phyloP scores from a whole-genome alignment of 2,113 vertebrate species.

The Anoplopoma fimbria region DNA sequence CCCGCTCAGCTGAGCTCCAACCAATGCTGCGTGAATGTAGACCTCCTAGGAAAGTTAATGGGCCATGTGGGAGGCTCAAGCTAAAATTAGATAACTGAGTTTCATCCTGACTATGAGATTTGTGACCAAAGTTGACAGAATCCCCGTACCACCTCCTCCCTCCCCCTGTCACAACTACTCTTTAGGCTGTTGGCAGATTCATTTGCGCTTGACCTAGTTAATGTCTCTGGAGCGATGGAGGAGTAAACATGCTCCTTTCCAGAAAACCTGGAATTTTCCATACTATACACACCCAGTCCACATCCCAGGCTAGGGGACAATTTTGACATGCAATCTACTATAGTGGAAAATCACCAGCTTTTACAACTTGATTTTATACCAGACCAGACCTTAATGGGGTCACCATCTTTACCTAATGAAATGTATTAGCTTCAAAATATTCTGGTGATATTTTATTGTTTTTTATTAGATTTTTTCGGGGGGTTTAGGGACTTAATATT shows the following conservation, averaged over 20 bases:
- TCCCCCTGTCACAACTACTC: constrained; percentile 52
- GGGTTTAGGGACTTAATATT: neutral
- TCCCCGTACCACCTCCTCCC: constrained; percentile 2
- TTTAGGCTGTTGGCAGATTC: constrained; percentile 73
- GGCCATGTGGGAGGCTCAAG: constrained; percentile 46
- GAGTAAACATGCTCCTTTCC: constrained; percentile 71
- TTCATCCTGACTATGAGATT: constrained; percentile 61
- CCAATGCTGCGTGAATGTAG: constrained; percentile 40
- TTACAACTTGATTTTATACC: constrained; percentile 12
- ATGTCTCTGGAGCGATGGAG: constrained; percentile 65
- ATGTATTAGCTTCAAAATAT: neutral
- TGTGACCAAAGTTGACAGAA: constrained; percentile 62
- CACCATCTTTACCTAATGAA: neutral
- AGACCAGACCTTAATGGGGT: neutral
- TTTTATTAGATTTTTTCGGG: neutral
- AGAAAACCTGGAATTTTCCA: constrained; percentile 79
- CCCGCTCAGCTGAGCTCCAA: constrained; percentile 40
- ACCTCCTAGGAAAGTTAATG: constrained; percentile 60
- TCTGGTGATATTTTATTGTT: neutral
- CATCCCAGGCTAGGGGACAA: constrained; percentile 10
- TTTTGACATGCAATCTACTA: constrained; percentile 8
- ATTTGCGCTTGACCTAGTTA: constrained; percentile 81
- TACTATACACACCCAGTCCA: constrained; percentile 41
- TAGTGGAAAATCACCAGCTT: neutral
- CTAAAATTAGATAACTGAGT: constrained; percentile 66